Percentiles rank a stretch among this genome's conserved stretches.
These are phyloP conservation scores for Neodon shergylaensis DNA, from an alignment of 2,113 vertebrate species.

Conservation along the genomic window DNA sequence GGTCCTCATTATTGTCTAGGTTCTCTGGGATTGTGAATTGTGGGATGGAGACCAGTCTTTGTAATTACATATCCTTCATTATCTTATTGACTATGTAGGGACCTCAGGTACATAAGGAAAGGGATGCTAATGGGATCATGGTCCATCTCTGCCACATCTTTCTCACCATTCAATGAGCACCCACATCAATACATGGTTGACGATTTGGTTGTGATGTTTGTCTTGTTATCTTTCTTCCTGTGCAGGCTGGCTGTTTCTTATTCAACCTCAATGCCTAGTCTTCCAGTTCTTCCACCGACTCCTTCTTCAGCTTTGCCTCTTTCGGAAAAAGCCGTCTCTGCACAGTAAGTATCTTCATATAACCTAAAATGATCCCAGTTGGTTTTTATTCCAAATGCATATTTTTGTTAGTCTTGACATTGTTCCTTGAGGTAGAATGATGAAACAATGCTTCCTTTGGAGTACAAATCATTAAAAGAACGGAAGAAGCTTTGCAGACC, in stretches of 20 bases:
- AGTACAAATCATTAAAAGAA: background rate
- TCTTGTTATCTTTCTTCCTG: background rate
- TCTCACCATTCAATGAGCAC: background rate
- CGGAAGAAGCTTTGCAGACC: background rate
- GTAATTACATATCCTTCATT: background rate
- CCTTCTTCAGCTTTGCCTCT: background rate
- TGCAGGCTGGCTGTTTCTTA: background rate
- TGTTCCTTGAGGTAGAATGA: background rate
- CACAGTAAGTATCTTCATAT: background rate
- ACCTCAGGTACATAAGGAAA: background rate
- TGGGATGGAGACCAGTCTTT: background rate
- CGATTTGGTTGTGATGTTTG: background rate
- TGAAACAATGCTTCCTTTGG: background rate
- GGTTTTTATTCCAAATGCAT: slow-evolving; percentile 21
- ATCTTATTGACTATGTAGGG: background rate
- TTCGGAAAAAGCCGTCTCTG: background rate
- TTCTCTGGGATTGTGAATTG: no score
- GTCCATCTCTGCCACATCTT: background rate
- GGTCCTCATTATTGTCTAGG: no score
- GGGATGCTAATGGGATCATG: background rate
- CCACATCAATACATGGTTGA: background rate
- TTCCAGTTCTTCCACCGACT: background rate
- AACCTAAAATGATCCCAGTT: background rate
- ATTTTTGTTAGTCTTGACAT: background rate
- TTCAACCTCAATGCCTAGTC: background rate